Evolutionary conservation across 2,797 vertebrate species (phyloP), one percentile per base, ranked within the genome.

Genomic region (Intellagama lesueurii): DNA sequence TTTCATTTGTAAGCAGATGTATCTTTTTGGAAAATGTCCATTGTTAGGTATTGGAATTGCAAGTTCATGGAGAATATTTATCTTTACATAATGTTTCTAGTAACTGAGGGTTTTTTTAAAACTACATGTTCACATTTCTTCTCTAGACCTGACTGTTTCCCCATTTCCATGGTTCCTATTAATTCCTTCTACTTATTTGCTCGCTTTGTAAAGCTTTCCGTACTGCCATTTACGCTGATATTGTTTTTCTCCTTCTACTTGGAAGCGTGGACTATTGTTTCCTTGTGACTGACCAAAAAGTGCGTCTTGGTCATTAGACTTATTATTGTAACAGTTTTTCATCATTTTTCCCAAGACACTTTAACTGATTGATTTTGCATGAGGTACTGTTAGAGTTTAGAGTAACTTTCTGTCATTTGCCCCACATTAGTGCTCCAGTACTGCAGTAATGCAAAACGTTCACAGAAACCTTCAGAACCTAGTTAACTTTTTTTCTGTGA

Each of bases 291-390:
- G 47, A 68, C 84, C 86, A 26, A 93, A 95, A 95, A 88, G 84
- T 91, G 87, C 88, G 83, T 83, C 87, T 92, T 89, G 87, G 87
- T 81, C 88, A 87, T 86, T 91, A 94, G 92, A 91, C 89, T 81
- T 86, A 93, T 88, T 87, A 91, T 90, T 91, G 89, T 73, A 94
- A 89, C 91, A 94, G 84, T 85, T 90, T 94, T 94, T 89, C 93
- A 89, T 88, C 77, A 64, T 89, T 94, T 86, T 81, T 73, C 8
- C 86, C 93, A 35, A 90, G 0, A 83, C 93, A 93, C 44, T 93
- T 91, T 82, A 91, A 91, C 90, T 89, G 89, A 87, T 93, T 93
- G 90, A 90, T 95, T 94, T 89, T 92, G 9, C 93, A 76, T 91
- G 88, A 94, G 77, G 70, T 87, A 30, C 14, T 26, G 81, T 32